phyloP scores from a whole-genome alignment of 2,888 invertebrate species.

The Tolmerus cingulatus region DNA sequence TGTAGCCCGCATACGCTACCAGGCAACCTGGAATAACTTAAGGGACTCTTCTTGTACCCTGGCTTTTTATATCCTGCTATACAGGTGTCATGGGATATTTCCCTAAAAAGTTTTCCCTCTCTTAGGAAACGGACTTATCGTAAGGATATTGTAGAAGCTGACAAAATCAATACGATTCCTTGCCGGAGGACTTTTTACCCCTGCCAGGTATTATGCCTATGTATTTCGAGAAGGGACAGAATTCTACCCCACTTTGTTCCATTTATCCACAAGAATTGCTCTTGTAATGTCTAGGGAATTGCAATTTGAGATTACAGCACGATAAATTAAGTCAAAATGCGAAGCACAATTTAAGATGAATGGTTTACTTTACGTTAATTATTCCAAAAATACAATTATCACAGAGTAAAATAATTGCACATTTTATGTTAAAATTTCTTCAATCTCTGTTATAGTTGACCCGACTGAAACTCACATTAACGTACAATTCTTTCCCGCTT shows the following conservation, averaged over 20 bases:
- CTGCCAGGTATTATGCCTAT: not conserved
- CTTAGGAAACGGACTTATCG: conserved; percentile 24
- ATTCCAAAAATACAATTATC: not conserved
- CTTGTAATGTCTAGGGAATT: not conserved
- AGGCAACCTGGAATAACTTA: conserved; percentile 8
- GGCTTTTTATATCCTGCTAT: conserved; percentile 18
- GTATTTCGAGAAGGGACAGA: not conserved
- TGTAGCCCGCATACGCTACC: not conserved
- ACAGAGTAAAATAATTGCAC: not conserved
- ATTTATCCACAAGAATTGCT: not conserved
- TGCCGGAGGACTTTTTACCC: not conserved
- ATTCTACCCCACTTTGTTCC: not conserved
- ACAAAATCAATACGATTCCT: conserved; percentile 30
- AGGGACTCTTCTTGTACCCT: conserved; percentile 7
- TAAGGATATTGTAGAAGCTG: conserved; percentile 18
- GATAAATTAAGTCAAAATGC: not conserved
- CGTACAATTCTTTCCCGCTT: not conserved
- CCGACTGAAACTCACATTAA: not conserved
- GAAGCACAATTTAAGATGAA: not conserved
- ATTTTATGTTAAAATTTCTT: not conserved
- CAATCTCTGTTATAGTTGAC: not conserved
- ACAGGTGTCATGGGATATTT: conserved; percentile 33
- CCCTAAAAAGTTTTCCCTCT: conserved; percentile 5
- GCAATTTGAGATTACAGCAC: not conserved
- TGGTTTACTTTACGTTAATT: not conserved